phyloP scores from a whole-genome alignment of 2,888 invertebrate species.

The Auanema sp. region DNA sequence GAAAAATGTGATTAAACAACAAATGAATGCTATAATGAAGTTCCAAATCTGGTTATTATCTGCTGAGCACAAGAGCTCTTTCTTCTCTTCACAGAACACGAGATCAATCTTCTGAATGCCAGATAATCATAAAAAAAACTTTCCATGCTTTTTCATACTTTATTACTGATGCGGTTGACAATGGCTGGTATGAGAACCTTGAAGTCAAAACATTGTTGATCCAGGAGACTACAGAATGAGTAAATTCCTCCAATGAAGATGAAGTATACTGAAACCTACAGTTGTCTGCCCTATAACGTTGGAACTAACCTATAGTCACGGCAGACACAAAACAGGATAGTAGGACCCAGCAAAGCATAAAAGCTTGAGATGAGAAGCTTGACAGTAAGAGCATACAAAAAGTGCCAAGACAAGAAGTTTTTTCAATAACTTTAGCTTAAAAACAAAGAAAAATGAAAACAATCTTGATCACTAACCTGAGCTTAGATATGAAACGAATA shows the following conservation, averaged over 20 bases:
- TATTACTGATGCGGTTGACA: constrained; percentile 22
- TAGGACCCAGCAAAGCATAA: constrained; percentile 26
- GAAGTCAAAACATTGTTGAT: constrained; percentile 36
- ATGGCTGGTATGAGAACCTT: constrained; percentile 29
- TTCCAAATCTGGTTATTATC: constrained; percentile 21
- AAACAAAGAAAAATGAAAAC: neutral
- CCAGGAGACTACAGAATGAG: constrained; percentile 28
- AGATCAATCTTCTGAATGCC: constrained; percentile 24
- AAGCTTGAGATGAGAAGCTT: constrained; percentile 18
- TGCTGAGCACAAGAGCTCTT: constrained; percentile 21
- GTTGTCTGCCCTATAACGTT: neutral
- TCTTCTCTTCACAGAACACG: constrained; percentile 25
- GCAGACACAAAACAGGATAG: constrained; percentile 26
- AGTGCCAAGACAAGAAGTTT: constrained; percentile 12
- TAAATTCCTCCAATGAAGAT: constrained; percentile 33
- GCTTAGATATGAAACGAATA: constrained; percentile 16
- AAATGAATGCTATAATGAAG: constrained; percentile 18
- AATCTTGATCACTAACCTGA: constrained; percentile 1
- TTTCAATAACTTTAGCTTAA: constrained; percentile 17
- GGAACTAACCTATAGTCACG: constrained; percentile 14
- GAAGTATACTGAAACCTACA: constrained; percentile 21
- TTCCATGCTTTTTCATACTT: constrained; percentile 7
- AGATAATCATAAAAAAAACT: neutral
- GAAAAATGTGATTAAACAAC: constrained; percentile 14
- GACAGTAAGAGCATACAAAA: constrained; percentile 20